These are phyloP conservation scores for Porites cylindrica DNA, from an alignment of 92 coral and sea anemone species.

Conservation along the genomic window DNA sequence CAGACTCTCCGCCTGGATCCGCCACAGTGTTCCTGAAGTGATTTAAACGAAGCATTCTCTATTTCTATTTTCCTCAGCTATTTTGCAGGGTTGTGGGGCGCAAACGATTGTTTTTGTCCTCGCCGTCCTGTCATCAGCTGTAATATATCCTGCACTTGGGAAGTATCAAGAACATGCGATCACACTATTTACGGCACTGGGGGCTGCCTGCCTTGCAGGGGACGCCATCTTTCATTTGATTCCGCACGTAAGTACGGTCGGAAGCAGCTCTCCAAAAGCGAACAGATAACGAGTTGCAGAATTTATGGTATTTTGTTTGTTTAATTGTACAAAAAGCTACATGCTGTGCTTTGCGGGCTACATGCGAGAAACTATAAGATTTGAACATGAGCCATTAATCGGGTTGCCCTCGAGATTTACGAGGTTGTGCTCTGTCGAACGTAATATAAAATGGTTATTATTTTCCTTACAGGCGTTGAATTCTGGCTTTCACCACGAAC, in stretches of 20 bases:
- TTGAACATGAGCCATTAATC: too few relatives aligned
- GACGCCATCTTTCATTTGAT: constrained; percentile 90
- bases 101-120: constrained; percentile 59
- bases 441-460: not conserved
- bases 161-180: constrained; percentile 56
- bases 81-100: constrained; percentile 65
- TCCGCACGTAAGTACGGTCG: constrained; percentile 78
- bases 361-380: too few relatives aligned
- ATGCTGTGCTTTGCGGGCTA: too few relatives aligned
- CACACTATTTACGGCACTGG: constrained; percentile 78
- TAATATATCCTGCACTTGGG: constrained; percentile 71
- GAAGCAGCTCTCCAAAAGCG: not conserved
- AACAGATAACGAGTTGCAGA: too few relatives aligned
- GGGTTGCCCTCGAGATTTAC: too few relatives aligned
- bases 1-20: too few relatives aligned
- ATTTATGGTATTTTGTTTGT: too few relatives aligned
- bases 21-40: too few relatives aligned
- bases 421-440: not conserved
- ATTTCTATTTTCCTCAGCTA: constrained; percentile 42
- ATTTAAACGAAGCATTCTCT: not conserved
- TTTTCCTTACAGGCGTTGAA: constrained; percentile 57
- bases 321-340: too few relatives aligned
- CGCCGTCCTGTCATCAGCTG: constrained; percentile 67
- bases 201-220: constrained; percentile 86
- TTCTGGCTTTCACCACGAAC: constrained; percentile 45